Percentiles rank a stretch among this genome's conserved stretches.
These are phyloP conservation scores for Chouioia cunea DNA, from an alignment of 2,888 invertebrate genomes.

Conservation along the genomic window DNA sequence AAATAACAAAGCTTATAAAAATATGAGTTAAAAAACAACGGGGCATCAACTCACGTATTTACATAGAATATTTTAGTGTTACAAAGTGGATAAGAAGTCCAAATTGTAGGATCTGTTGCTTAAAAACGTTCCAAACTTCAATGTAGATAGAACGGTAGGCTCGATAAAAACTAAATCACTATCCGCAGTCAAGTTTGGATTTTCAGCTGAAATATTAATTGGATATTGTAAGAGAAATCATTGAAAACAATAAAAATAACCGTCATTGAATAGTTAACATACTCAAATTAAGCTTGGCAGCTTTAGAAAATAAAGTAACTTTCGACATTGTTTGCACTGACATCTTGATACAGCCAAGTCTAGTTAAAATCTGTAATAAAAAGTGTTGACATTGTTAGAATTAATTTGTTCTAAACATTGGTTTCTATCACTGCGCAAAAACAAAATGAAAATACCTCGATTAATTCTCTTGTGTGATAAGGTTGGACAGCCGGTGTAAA, in stretches of 20 bases:
- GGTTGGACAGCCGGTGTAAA: constrained; percentile 78
- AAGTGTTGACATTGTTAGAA: constrained; percentile 44
- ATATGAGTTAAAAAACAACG: too few species aligned
- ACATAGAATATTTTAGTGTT: constrained; percentile 2
- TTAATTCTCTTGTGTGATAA: constrained; percentile 73
- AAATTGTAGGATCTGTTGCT: constrained; percentile 71
- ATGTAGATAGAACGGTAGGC: constrained; percentile 69
- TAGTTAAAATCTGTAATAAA: constrained; percentile 71
- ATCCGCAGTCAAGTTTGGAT: constrained; percentile 70
- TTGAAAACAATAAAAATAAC: constrained; percentile 39
- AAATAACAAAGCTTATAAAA: too few species aligned
- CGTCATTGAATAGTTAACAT: constrained; percentile 51
- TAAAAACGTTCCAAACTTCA: constrained; percentile 72
- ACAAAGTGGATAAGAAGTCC: constrained; percentile 67
- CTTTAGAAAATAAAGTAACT: constrained; percentile 69
- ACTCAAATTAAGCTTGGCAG: constrained; percentile 64
- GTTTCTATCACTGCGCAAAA: too few species aligned
- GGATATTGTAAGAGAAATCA: constrained; percentile 21
- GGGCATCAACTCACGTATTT: too few species aligned
- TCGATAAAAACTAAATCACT: constrained; percentile 69
- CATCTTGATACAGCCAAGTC: constrained; percentile 72
- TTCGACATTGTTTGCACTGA: constrained; percentile 63
- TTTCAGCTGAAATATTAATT: constrained; percentile 58
- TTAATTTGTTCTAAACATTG: neutral
- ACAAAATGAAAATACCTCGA: constrained; percentile 70